These are phyloP conservation scores for Drosophila ananassae DNA, from an alignment of 1,140 invertebrate genomes.

Conservation along the genomic window DNA sequence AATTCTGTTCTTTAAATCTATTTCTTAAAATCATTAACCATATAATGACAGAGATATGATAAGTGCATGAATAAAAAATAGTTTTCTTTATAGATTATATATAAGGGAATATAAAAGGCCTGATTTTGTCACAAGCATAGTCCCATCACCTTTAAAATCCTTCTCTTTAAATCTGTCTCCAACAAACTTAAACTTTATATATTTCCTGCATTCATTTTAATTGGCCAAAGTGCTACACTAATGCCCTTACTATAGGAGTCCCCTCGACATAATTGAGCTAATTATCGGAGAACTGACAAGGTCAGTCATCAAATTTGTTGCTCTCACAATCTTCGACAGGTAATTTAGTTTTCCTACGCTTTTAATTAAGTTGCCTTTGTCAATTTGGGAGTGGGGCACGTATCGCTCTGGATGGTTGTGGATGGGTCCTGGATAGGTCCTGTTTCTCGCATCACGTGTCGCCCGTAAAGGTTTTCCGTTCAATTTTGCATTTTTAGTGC, in stretches of 20 bases:
- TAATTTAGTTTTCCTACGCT: conserved; percentile 53
- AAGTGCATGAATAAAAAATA: too few species aligned
- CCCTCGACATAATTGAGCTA: conserved; percentile 35
- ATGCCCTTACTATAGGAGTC: conserved; percentile 7
- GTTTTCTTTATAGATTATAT: background rate
- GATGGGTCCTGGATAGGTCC: conserved; percentile 9
- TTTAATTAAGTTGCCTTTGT: conserved; percentile 51
- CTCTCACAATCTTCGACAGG: conserved; percentile 53
- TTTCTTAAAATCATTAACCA: background rate
- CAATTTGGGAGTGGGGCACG: conserved; percentile 25
- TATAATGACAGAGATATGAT: too few species aligned
- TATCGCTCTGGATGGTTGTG: conserved; percentile 17
- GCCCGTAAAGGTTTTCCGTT: conserved; percentile 44
- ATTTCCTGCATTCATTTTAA: background rate
- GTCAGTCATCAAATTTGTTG: conserved; percentile 40
- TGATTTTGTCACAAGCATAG: too few species aligned
- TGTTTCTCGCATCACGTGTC: conserved; percentile 34
- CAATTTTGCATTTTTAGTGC: conserved; percentile 50
- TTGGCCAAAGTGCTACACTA: conserved; percentile 21
- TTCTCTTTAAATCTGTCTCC: background rate
- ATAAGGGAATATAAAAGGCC: background rate
- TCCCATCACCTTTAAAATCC: too few species aligned
- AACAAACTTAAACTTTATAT: background rate
- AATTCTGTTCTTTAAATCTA: background rate
- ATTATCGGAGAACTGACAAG: conserved; percentile 29